Percentiles rank a stretch among this genome's conserved stretches.
Evolutionary conservation across 1,140 invertebrate species (phyloP).

Genomic region (Drosophila pectinifera): DNA sequence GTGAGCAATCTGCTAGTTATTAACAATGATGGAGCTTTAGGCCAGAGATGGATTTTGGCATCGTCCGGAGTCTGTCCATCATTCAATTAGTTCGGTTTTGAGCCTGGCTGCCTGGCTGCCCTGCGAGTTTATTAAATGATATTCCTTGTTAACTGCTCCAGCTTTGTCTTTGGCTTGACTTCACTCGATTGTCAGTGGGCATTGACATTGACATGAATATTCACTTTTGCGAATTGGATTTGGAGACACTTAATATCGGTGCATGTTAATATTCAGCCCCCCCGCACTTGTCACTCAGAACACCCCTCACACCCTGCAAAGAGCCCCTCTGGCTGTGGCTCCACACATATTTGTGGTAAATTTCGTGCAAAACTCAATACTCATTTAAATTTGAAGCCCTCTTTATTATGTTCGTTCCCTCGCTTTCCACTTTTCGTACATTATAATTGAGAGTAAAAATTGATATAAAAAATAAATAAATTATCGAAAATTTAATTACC

Average conservation of each 20-base stretch:
- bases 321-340: not conserved
- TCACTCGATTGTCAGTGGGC: no score
- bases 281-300: constrained; percentile 11
- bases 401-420: constrained; percentile 8
- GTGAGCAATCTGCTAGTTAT: not conserved
- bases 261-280: constrained; percentile 41
- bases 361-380: constrained; percentile 13
- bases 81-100: constrained; percentile 45
- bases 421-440: not conserved
- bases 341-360: constrained; percentile 20
- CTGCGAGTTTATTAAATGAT: constrained; percentile 55
- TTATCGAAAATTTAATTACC: constrained; percentile 70
- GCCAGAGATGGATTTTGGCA: constrained; percentile 6
- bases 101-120: constrained; percentile 9
- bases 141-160: constrained; percentile 55
- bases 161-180: not conserved
- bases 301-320: not conserved
- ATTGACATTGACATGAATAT: constrained; percentile 60
- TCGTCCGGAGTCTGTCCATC: constrained; percentile 12
- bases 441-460: constrained; percentile 31
- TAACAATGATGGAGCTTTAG: not conserved
- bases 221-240: constrained; percentile 45
- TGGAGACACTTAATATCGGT: constrained; percentile 44
- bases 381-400: constrained; percentile 29
- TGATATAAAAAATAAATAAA: constrained; percentile 49